These are phyloP conservation scores for Megathymus violae DNA, from an alignment of 1,140 invertebrate genomes.

Conservation along the genomic window DNA sequence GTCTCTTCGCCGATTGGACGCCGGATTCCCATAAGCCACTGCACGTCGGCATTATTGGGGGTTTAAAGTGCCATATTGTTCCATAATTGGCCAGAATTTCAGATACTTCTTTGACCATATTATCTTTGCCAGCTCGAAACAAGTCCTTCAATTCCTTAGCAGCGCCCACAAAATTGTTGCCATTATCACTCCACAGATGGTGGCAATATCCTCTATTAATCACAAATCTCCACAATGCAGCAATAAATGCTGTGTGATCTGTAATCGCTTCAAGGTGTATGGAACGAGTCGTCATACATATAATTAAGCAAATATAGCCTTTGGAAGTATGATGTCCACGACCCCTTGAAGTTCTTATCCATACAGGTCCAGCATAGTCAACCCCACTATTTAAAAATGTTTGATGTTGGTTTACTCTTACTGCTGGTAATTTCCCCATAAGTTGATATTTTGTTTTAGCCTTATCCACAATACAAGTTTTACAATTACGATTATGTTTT, in stretches of 20 bases:
- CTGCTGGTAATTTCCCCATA: slow-evolving; percentile 34
- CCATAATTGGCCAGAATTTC: slow-evolving; percentile 30
- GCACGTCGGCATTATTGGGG: slow-evolving; percentile 34
- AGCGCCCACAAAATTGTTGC: slow-evolving; percentile 29
- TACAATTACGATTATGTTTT: slow-evolving; percentile 30
- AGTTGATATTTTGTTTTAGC: slow-evolving; percentile 24
- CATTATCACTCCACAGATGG: slow-evolving; percentile 33
- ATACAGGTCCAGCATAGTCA: slow-evolving; percentile 37
- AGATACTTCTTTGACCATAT: slow-evolving; percentile 8
- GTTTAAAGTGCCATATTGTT: slow-evolving; percentile 40
- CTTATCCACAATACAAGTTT: slow-evolving; percentile 24
- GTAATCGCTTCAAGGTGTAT: slow-evolving; percentile 37
- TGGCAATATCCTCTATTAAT: slow-evolving; percentile 22
- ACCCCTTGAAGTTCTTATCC: slow-evolving; percentile 27
- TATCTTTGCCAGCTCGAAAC: slow-evolving; percentile 18
- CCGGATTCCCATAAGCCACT: slow-evolving; percentile 44
- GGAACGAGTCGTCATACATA: slow-evolving; percentile 33
- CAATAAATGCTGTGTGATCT: slow-evolving; percentile 25
- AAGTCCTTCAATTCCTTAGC: slow-evolving; percentile 25
- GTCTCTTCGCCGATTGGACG: slow-evolving; percentile 44
- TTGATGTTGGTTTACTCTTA: slow-evolving; percentile 24
- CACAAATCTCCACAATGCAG: slow-evolving; percentile 26
- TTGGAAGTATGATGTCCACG: slow-evolving; percentile 30
- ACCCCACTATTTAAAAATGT: slow-evolving; percentile 31
- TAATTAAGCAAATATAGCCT: slow-evolving; percentile 37